These are phyloP conservation scores for Oriolus oriolus DNA, from an alignment of 2,113 vertebrate species.

Conservation along the genomic window DNA sequence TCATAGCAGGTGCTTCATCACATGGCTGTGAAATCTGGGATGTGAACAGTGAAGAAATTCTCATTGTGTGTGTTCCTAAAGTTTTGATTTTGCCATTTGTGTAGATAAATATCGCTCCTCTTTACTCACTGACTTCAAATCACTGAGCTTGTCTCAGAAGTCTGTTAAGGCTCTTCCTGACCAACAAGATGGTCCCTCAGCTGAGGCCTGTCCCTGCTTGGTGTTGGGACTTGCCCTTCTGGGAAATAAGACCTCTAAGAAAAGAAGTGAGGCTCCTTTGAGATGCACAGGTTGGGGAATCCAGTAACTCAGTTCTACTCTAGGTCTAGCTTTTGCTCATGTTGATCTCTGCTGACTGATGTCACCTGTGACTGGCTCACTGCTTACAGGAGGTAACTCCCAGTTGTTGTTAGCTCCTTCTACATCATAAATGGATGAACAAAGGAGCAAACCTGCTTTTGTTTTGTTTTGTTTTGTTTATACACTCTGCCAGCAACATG, in stretches of 20 bases:
- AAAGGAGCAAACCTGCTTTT: neutral
- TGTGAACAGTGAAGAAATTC: neutral
- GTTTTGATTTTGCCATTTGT: neutral
- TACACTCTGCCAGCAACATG: neutral
- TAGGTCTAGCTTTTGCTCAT: neutral
- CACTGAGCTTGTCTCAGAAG: neutral
- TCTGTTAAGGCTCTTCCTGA: neutral
- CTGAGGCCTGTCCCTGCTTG: neutral
- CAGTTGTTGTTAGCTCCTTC: neutral
- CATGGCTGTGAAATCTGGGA: neutral
- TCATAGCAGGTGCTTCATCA: neutral
- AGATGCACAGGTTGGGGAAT: neutral
- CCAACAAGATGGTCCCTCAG: neutral
- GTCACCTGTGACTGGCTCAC: neutral
- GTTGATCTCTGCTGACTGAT: neutral
- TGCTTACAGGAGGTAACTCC: neutral
- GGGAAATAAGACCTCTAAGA: neutral
- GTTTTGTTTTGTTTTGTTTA: neutral
- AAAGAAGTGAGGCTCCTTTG: neutral
- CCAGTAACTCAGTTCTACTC: neutral
- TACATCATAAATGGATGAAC: neutral
- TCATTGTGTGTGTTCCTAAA: neutral
- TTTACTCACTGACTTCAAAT: neutral
- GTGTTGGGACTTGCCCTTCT: neutral
- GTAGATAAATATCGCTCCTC: neutral